Conservation (phyloP, 2,888 invertebrate genomes). For the Gastrophysa polygoni region DNA sequence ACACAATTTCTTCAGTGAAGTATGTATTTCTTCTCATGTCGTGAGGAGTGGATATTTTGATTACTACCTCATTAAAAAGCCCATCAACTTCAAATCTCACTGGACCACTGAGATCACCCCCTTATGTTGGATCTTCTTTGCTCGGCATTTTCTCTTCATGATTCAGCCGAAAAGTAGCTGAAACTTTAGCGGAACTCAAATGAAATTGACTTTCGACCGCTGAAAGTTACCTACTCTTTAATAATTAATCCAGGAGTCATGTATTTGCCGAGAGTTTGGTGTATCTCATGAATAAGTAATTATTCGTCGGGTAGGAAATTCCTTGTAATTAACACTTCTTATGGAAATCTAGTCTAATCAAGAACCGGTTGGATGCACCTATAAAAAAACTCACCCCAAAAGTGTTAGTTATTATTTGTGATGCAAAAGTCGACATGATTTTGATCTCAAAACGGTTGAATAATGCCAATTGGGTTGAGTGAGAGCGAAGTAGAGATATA, state of each 20-base stretch:
- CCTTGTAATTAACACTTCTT: constrained; percentile 54
- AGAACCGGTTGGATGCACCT: constrained; percentile 38
- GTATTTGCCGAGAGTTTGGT: constrained; percentile 25
- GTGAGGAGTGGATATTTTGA: background rate
- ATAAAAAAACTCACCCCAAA: no score
- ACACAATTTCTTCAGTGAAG: no score
- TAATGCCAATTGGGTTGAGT: no score
- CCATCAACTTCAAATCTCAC: background rate
- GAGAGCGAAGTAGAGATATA: no score
- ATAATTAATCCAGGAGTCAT: constrained; percentile 32
- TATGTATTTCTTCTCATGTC: no score
- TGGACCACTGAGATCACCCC: background rate
- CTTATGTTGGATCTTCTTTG: background rate
- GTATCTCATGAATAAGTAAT: constrained; percentile 49
- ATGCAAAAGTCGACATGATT: no score
- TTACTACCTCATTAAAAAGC: background rate
- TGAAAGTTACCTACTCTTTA: constrained; percentile 35
- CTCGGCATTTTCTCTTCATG: background rate
- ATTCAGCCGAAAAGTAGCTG: background rate
- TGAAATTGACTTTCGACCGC: constrained; percentile 32
- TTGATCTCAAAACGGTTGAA: no score
- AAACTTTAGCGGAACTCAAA: background rate
- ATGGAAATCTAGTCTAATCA: constrained; percentile 53
- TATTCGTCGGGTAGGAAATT: constrained; percentile 41
- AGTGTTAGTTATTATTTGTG: no score